phyloP scores from a whole-genome alignment of 2,888 invertebrate genomes.

The Laothoe populi region DNA sequence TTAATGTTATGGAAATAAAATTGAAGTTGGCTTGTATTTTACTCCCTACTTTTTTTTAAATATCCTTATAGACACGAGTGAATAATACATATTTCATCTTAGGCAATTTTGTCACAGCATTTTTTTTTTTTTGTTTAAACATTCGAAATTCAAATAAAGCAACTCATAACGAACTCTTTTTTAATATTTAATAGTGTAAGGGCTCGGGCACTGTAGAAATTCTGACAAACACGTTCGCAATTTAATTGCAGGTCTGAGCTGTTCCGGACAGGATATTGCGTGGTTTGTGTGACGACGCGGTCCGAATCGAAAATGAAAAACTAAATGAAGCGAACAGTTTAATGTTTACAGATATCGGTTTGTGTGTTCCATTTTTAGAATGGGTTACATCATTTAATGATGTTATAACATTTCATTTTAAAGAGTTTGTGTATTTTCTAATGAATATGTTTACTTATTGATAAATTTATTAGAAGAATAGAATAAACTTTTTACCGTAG shows the following conservation, averaged over 20 bases:
- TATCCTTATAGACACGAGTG: no score
- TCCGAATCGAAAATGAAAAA: constrained; percentile 32
- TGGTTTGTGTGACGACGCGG: constrained; percentile 28
- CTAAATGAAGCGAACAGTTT: constrained; percentile 20
- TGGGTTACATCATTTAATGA: neutral
- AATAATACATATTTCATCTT: no score
- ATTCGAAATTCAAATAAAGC: neutral
- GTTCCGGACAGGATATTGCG: constrained; percentile 37
- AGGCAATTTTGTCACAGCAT: no score
- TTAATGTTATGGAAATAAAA: no score
- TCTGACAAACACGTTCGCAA: neutral
- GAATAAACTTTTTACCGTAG: no score
- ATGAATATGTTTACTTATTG: no score
- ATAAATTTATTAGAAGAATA: no score
- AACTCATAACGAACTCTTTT: neutral
- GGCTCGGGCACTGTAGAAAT: neutral
- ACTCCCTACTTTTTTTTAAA: no score
- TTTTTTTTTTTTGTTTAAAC: no score
- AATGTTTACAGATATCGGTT: neutral
- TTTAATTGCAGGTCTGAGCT: constrained; percentile 31
- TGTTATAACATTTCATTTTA: no score
- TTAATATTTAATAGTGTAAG: neutral
- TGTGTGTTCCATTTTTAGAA: neutral
- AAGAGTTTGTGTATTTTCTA: no score
- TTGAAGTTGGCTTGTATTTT: no score